Conservation (phyloP, 2,888 invertebrate genomes). For the Rhagonycha lutea region DNA sequence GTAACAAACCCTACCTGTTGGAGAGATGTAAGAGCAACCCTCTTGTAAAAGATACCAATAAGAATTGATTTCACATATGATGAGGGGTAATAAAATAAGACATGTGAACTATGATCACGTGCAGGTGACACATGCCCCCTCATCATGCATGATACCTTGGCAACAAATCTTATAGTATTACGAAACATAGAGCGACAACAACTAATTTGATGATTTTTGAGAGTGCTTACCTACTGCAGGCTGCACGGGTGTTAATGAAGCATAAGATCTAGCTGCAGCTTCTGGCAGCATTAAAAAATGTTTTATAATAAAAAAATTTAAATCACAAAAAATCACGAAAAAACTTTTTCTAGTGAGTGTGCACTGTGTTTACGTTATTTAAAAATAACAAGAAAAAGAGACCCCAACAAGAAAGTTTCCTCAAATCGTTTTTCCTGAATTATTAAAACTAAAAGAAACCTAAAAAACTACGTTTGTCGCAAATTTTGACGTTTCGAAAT, state of each 20-base stretch:
- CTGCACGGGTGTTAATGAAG: conserved; percentile 60
- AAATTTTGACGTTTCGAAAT: not conserved
- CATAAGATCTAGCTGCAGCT: conserved; percentile 60
- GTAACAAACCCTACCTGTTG: conserved; percentile 35
- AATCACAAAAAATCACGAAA: not conserved
- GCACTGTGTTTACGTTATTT: not conserved
- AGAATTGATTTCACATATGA: conserved; percentile 28
- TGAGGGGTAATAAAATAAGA: conserved; percentile 22
- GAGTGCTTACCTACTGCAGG: conserved; percentile 57
- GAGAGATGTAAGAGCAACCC: conserved; percentile 12
- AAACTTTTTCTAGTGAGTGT: not conserved
- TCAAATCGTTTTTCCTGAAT: not conserved
- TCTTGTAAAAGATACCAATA: conserved; percentile 12
- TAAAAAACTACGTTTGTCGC: not conserved
- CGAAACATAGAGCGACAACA: not conserved
- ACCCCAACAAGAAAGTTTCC: not conserved
- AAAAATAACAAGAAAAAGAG: not conserved
- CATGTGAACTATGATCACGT: conserved; percentile 23
- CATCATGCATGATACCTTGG: not conserved
- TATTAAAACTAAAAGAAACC: not conserved
- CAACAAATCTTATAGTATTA: not conserved
- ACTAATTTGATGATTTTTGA: not conserved
- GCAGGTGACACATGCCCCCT: conserved; percentile 29
- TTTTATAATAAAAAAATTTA: not conserved
- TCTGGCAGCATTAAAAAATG: conserved; percentile 51